Evolutionary conservation across 2,888 invertebrate species (phyloP).

Genomic region (Ochropacha duplaris): DNA sequence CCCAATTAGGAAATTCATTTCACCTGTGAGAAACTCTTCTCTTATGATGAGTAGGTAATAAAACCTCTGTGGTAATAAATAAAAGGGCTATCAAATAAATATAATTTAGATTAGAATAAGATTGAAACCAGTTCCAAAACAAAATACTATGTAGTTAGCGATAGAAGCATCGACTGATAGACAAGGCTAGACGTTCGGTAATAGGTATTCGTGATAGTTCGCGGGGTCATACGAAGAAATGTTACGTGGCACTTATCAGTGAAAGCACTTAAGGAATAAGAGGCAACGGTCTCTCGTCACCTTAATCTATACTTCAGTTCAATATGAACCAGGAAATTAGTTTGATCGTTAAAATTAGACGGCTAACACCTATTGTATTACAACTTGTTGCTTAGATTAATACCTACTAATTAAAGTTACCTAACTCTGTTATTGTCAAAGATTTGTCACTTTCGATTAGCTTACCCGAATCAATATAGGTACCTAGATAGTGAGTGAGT

Average conservation of each 20-base stretch:
- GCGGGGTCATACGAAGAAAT: constrained; percentile 62
- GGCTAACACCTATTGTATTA: background rate
- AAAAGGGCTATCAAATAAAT: background rate
- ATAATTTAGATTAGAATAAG: background rate
- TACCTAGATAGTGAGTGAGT: background rate
- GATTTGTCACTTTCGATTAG: background rate
- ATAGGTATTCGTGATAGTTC: constrained; percentile 60
- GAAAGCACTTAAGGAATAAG: constrained; percentile 45
- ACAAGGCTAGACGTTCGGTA: constrained; percentile 32
- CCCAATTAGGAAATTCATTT: background rate
- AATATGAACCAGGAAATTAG: constrained; percentile 6
- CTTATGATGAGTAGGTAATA: no score
- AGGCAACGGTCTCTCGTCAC: background rate
- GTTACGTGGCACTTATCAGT: constrained; percentile 47
- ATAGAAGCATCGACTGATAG: constrained; percentile 24
- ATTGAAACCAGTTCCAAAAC: background rate
- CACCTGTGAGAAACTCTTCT: background rate
- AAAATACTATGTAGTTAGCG: background rate
- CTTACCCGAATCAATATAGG: background rate
- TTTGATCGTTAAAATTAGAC: background rate
- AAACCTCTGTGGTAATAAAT: no score
- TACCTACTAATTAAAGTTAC: constrained; percentile 6
- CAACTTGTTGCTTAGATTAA: background rate
- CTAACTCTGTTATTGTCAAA: background rate
- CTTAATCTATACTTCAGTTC: background rate